A percentile compares a stretch with the other conserved stretches of the same genome.
Conservation (phyloP, 2,888 invertebrate species). For the Drosophila rellima region DNA sequence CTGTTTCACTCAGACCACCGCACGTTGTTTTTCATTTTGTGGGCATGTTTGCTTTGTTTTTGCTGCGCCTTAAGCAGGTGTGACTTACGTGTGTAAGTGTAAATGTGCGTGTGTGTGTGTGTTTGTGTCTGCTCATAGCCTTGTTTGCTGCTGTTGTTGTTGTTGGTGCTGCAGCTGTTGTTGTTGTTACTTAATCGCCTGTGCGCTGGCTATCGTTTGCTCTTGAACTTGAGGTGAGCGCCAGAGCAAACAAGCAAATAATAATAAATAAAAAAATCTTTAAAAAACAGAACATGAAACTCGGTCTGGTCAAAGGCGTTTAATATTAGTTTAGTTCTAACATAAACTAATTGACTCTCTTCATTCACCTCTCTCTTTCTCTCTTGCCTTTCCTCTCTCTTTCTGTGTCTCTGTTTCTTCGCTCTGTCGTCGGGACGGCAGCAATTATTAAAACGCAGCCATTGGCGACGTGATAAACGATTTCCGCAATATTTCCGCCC, state of each 20-base stretch:
- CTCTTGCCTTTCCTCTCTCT: not conserved
- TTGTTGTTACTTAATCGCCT: constrained; percentile 71
- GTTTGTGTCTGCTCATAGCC: constrained; percentile 51
- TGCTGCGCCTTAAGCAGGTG: constrained; percentile 70
- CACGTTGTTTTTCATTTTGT: constrained; percentile 39
- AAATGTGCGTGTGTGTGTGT: constrained; percentile 22
- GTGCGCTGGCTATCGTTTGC: constrained; percentile 75
- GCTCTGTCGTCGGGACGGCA: constrained; percentile 33
- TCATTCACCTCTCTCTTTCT: not conserved
- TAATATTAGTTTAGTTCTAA: constrained; percentile 20
- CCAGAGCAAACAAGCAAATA: constrained; percentile 41
- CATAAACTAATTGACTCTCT: constrained; percentile 35
- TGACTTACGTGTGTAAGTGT: constrained; percentile 42
- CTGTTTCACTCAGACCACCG: constrained; percentile 16
- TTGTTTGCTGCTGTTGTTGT: constrained; percentile 52
- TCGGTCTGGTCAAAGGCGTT: constrained; percentile 36
- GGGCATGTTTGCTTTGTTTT: constrained; percentile 50
- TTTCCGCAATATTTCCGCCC: constrained; percentile 79
- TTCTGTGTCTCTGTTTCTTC: not conserved
- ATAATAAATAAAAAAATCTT: constrained; percentile 45
- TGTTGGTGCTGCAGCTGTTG: constrained; percentile 42
- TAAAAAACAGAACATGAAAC: constrained; percentile 43
- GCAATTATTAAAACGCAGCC: constrained; percentile 80
- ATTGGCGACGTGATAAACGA: constrained; percentile 83
- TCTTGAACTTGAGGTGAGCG: constrained; percentile 81